These are phyloP conservation scores for Idaea biselata DNA, from an alignment of 2,888 invertebrate genomes.

Conservation along the genomic window DNA sequence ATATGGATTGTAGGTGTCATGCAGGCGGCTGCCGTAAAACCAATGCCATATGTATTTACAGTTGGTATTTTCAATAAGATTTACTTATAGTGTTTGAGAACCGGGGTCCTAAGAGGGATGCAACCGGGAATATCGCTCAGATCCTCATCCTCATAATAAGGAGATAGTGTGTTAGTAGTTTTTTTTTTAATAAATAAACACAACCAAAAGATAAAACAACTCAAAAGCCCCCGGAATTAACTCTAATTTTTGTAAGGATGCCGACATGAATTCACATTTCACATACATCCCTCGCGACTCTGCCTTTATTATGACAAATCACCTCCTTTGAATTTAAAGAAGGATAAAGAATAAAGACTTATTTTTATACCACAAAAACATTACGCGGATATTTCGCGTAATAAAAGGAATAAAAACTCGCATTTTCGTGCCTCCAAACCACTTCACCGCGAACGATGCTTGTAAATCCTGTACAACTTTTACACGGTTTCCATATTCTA, in stretches of 20 bases:
- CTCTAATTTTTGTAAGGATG: not conserved
- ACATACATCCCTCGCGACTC: not conserved
- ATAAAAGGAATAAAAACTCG: not conserved
- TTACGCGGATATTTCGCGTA: not conserved
- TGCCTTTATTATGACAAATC: not conserved
- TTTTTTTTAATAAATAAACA: not conserved
- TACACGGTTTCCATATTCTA: not conserved
- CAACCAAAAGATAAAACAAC: not conserved
- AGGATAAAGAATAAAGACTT: constrained; percentile 1
- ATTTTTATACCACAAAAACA: not conserved
- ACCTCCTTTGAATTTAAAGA: not conserved
- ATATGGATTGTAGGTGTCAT: no score
- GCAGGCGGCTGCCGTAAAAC: no score
- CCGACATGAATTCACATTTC: not conserved
- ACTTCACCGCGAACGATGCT: not conserved
- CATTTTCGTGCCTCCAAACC: not conserved
- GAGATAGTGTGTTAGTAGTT: no score
- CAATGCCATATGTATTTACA: no score
- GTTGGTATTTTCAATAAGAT: no score
- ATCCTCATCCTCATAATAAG: no score
- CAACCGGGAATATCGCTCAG: no score
- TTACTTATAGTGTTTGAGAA: no score
- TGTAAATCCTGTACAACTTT: not conserved
- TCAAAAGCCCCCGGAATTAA: not conserved
- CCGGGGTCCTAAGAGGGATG: no score